phyloP scores from a whole-genome alignment of 2,797 vertebrate species.

The Pristis pectinata region DNA sequence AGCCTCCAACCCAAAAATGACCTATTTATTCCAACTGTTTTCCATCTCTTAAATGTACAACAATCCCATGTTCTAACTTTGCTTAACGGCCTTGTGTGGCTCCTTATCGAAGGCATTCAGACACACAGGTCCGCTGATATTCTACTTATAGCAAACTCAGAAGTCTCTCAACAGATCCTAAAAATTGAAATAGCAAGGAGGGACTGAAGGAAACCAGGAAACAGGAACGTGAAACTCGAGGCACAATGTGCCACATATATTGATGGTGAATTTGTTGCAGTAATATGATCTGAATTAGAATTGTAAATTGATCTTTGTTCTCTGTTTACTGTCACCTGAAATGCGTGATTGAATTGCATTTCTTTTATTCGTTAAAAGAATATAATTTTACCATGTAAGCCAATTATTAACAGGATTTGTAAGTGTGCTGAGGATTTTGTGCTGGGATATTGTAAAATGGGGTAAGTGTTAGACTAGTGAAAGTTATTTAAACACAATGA shows the following conservation, averaged over 20 bases:
- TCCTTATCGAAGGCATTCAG: no score
- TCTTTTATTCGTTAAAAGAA: slow-evolving; percentile 10
- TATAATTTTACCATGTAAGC: not conserved
- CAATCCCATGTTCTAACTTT: no score
- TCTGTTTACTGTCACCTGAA: slow-evolving; percentile 7
- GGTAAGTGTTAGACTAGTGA: no score
- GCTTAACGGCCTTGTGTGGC: no score
- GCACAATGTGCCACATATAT: not conserved
- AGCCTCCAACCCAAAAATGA: no score
- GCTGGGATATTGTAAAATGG: no score
- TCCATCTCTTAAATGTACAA: no score
- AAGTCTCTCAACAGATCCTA: no score
- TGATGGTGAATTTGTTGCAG: not conserved
- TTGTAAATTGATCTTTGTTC: no score
- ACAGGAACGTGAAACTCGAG: not conserved
- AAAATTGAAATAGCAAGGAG: not conserved
- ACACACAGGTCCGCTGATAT: no score
- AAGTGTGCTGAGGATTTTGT: not conserved
- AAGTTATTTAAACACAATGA: not conserved
- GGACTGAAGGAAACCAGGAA: not conserved
- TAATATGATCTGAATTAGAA: not conserved
- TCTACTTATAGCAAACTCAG: no score
- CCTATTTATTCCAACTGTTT: no score
- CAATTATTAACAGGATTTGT: not conserved
- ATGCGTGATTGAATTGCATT: not conserved